Evolutionary conservation across 2,797 vertebrate species (phyloP).

Genomic region (Acestrorhynchus altus): DNA sequence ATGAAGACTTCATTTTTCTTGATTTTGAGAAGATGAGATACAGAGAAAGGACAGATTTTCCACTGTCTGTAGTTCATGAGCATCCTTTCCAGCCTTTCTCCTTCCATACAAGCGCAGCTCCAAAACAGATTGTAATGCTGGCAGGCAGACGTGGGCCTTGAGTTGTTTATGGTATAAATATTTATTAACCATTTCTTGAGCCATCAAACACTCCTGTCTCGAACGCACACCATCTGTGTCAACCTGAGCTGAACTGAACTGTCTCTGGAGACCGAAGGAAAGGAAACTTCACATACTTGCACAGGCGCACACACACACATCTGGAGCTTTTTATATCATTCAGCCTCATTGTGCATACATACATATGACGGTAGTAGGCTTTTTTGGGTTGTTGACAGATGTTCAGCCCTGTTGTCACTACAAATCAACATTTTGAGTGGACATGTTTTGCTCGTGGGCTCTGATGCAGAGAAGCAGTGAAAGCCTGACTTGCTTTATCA

Average conservation of each 20-base stretch:
- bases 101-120: not conserved
- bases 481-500: constrained; percentile 28
- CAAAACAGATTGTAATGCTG: constrained; percentile 19
- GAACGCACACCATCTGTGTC: constrained; percentile 43
- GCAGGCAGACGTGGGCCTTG: constrained; percentile 3
- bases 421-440: constrained; percentile 37
- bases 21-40: not conserved
- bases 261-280: constrained; percentile 24
- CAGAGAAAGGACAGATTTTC: not conserved
- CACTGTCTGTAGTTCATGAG: not conserved
- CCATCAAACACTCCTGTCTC: constrained; percentile 32
- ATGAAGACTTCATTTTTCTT: too few relatives aligned
- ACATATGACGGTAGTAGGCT: constrained; percentile 10
- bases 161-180: constrained; percentile 27
- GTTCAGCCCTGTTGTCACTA: constrained; percentile 30
- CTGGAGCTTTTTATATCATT: constrained; percentile 2
- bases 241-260: constrained; percentile 28
- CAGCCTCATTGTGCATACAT: constrained; percentile 3
- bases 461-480: constrained; percentile 18
- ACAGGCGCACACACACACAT: constrained; percentile 15
- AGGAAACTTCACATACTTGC: constrained; percentile 7
- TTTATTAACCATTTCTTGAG: constrained; percentile 33
- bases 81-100: not conserved
- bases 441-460: constrained; percentile 30
- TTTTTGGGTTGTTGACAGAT: constrained; percentile 26